These are phyloP conservation scores for Hipposideros larvatus DNA, from an alignment of 2,797 vertebrate genomes.

Conservation along the genomic window DNA sequence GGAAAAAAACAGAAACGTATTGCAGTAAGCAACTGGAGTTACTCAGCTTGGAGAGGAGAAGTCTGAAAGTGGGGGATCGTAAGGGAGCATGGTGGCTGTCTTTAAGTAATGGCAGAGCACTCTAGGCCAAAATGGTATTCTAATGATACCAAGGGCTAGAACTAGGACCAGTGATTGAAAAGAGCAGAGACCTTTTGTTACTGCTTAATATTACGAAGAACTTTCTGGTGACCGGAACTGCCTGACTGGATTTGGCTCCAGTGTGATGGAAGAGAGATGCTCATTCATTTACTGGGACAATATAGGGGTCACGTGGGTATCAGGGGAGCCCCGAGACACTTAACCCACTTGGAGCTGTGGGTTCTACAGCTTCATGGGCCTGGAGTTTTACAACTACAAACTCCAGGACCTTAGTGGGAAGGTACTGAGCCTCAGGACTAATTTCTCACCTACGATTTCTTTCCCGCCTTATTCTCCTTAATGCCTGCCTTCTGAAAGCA, in stretches of 20 bases:
- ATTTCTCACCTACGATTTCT: slow-evolving; percentile 32
- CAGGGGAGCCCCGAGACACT: fast-evolving
- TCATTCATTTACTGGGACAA: not conserved
- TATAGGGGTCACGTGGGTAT: not conserved
- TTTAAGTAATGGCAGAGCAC: not conserved
- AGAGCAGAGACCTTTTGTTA: not conserved
- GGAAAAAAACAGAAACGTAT: not conserved
- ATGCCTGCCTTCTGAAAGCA: slow-evolving; percentile 3
- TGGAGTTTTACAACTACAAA: not conserved
- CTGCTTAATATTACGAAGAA: not conserved
- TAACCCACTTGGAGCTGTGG: not conserved
- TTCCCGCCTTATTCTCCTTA: not conserved
- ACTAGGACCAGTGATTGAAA: not conserved
- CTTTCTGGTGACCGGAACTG: not conserved
- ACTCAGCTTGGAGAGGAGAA: not conserved
- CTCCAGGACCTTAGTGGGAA: not conserved
- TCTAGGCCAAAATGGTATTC: not conserved
- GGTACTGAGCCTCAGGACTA: not conserved
- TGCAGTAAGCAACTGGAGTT: not conserved
- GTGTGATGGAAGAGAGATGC: not conserved
- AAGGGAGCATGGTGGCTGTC: not conserved
- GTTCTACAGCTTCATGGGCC: not conserved
- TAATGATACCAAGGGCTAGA: not conserved
- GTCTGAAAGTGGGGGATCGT: not conserved
- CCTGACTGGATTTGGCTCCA: not conserved